phyloP scores from a whole-genome alignment of 2,797 vertebrate species.

The Simalia tracyae region DNA sequence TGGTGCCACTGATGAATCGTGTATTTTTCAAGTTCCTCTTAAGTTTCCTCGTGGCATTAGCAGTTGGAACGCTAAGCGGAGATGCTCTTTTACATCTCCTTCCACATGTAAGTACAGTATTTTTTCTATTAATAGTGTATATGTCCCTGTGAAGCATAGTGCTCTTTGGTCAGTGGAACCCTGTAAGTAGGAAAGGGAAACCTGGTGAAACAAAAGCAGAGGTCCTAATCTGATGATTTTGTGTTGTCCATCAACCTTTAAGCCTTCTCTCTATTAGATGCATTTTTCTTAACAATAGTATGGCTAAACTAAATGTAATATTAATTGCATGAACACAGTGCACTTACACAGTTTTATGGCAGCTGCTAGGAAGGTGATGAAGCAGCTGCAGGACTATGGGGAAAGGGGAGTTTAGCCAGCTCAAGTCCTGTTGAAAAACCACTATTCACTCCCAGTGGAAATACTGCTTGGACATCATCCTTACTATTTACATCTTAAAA shows the following conservation, averaged over 20 bases:
- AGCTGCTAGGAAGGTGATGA: not conserved
- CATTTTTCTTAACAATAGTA: not conserved
- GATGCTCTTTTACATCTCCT: constrained; percentile 96
- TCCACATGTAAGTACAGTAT: constrained; percentile 87
- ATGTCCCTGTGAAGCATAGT: not conserved
- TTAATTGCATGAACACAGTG: not conserved
- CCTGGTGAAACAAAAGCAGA: not conserved
- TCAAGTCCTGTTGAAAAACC: not conserved
- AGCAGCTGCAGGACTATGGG: not conserved
- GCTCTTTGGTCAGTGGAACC: not conserved
- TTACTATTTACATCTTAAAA: not conserved
- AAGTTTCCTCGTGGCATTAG: constrained; percentile 95
- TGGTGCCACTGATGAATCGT: constrained; percentile 93
- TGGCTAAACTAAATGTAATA: not conserved
- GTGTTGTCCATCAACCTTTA: not conserved
- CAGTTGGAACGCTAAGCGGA: constrained; percentile 94
- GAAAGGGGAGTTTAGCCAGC: not conserved
- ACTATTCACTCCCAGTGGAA: not conserved
- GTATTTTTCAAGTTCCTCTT: constrained; percentile 97
- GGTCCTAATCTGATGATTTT: not conserved
- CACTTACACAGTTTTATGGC: not conserved
- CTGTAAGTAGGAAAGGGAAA: not conserved
- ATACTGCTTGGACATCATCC: not conserved
- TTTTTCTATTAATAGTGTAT: constrained; percentile 19
- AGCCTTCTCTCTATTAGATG: not conserved